A percentile compares a stretch with the other conserved stretches of the same genome.
Evolutionary conservation across 1,140 invertebrate genomes (phyloP).

Genomic region (Penaeus vannamei): DNA sequence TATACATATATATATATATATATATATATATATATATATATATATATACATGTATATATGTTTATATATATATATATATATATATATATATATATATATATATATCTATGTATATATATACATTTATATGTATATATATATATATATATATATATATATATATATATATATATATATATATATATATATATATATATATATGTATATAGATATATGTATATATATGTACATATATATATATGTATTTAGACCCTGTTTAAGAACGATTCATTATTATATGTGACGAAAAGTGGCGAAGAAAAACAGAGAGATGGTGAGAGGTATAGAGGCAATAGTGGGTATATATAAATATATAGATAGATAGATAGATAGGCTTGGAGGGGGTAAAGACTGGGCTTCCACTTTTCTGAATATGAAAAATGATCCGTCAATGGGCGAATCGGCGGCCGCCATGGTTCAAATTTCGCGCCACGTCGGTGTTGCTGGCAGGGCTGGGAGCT

Average conservation of each 20-base stretch:
- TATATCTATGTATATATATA: not conserved
- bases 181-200: slow-evolving; percentile 30
- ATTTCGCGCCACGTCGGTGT: no score
- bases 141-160: not conserved
- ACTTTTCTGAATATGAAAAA: no score
- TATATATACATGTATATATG: slow-evolving; percentile 10
- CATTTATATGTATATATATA: not conserved
- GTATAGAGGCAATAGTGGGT: no score
- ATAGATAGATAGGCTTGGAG: no score
- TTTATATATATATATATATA: not conserved
- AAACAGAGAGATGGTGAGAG: no score
- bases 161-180: slow-evolving; percentile 8
- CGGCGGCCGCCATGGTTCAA: no score
- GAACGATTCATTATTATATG: no score
- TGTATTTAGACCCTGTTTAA: not conserved
- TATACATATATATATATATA: not conserved
- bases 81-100: not conserved
- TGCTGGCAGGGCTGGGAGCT: no score
- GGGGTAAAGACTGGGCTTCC: no score
- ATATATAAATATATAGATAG: no score
- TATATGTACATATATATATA: not conserved
- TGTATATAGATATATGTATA: slow-evolving; percentile 1
- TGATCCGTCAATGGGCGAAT: no score
- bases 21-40: slow-evolving; percentile 24
- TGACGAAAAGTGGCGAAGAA: no score